phyloP scores from a whole-genome alignment of 2,888 invertebrate species.

The Ditula angustiorana region DNA sequence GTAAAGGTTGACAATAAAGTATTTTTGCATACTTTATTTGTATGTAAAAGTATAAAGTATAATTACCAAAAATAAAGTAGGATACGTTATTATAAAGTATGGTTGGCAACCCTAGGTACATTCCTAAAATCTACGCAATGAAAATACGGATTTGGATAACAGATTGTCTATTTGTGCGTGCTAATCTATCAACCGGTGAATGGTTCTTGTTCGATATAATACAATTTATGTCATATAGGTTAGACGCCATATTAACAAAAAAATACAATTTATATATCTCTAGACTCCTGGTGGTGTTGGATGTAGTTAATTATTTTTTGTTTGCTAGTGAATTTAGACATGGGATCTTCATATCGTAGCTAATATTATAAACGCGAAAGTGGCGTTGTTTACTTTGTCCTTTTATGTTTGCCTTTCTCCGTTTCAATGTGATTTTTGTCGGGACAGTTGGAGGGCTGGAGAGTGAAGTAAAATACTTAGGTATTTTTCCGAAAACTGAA shows the following conservation, averaged over 20 bases:
- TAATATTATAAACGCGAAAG: background rate
- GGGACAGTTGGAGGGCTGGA: too few species aligned
- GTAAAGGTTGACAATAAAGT: background rate
- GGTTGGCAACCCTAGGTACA: background rate
- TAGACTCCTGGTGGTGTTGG: too few species aligned
- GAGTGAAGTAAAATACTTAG: too few species aligned
- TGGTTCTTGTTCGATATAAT: background rate
- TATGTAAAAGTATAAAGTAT: background rate
- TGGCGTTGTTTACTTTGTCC: background rate
- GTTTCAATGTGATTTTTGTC: too few species aligned
- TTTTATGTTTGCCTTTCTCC: background rate
- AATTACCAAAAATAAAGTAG: too few species aligned
- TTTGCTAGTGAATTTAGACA: background rate
- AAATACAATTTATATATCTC: too few species aligned
- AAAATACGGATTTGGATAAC: background rate
- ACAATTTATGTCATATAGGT: too few species aligned
- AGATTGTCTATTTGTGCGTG: background rate
- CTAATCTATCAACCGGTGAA: background rate
- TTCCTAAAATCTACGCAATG: background rate
- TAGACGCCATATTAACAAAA: too few species aligned
- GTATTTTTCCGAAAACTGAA: too few species aligned
- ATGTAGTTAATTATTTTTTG: too few species aligned
- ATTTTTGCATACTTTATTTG: background rate
- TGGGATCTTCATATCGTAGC: background rate
- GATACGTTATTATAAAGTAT: background rate